Evolutionary conservation across 1,140 invertebrate genomes (phyloP), one percentile per base, ranked within the genome.

Genomic region (Drosophila kanapiae): DNA sequence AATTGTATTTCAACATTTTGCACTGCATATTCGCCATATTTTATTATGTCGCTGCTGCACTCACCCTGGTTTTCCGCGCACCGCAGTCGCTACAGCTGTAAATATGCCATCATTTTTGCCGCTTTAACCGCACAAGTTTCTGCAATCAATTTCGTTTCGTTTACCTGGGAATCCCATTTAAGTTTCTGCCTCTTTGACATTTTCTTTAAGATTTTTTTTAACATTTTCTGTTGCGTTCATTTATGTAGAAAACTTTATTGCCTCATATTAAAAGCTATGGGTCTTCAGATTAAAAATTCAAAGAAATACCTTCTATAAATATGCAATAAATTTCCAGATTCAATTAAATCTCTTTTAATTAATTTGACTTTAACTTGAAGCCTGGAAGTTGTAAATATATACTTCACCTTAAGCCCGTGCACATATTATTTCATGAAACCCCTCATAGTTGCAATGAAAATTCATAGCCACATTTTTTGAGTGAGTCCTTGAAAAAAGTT

Each of bases 1-100:
- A 87, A 87, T 83, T 87, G 84, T 88, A 75, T 87, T 87, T 47
- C 77, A 74, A 82, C 83, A 83, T 88, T 75, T 64, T 87, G 38
- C 58, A 29, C 54, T 59, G 67, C 76, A 78, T 87, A 84, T 78
- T 65, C 68, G 76, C 71, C 58, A 83, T 87, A 80, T 75, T 87
- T 88, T 57, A 88, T 87, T 78, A 87, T 88, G 80, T 35, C 38
- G 40, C 68, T 65, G 47, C 64, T 65, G 47, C 64, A 74, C 68
- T 75, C 29, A 33, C 43, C 29, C 33, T 13, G 29, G 18, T 23
- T 47, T 38, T n/a, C n/a, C n/a, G n/a, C n/a, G n/a, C n/a, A n/a
- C 47, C 23, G 9, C 45, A 33, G 13, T 29, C 16, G 42, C 16
- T 75, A 59, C 64, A 79, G 58, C 40, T 45, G 58, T 67, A 80